Conservation (phyloP, 2,888 invertebrate species). For the Epinotia ramella region DNA sequence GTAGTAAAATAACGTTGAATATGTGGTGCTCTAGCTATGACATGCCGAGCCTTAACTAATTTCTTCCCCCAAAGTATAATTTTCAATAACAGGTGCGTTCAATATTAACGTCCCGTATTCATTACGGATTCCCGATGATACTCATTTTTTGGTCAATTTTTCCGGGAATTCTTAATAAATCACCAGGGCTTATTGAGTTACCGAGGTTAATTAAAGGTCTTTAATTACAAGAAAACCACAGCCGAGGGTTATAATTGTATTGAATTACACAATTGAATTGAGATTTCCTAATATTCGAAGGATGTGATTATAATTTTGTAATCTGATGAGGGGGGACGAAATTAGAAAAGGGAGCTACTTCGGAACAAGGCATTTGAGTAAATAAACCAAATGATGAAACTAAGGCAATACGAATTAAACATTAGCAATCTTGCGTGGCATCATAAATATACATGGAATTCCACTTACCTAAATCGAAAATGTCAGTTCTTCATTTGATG, state of each 20-base stretch:
- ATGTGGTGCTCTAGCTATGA: background rate
- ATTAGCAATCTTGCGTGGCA: background rate
- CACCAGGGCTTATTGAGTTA: constrained; percentile 16
- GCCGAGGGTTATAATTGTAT: constrained; percentile 12
- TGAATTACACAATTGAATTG: constrained; percentile 23
- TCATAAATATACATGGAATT: background rate
- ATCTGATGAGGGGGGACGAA: constrained; percentile 10
- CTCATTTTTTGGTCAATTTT: constrained; percentile 42
- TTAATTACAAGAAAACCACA: constrained; percentile 14
- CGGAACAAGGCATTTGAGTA: background rate
- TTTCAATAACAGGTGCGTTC: constrained; percentile 64
- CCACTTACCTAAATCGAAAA: constrained; percentile 8
- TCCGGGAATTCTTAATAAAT: constrained; percentile 31
- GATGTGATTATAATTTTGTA: constrained; percentile 13
- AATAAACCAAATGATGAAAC: background rate
- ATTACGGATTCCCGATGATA: constrained; percentile 57
- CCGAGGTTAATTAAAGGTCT: constrained; percentile 34
- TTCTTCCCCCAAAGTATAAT: constrained; percentile 61
- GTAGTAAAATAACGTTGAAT: background rate
- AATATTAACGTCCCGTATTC: constrained; percentile 56
- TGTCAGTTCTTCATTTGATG: background rate
- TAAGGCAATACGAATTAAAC: background rate
- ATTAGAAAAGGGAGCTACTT: constrained; percentile 15
- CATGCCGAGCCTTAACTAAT: constrained; percentile 52
- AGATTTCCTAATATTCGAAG: constrained; percentile 12